Evolutionary conservation across 2,888 invertebrate genomes (phyloP).

Genomic region (Timandra comae): DNA sequence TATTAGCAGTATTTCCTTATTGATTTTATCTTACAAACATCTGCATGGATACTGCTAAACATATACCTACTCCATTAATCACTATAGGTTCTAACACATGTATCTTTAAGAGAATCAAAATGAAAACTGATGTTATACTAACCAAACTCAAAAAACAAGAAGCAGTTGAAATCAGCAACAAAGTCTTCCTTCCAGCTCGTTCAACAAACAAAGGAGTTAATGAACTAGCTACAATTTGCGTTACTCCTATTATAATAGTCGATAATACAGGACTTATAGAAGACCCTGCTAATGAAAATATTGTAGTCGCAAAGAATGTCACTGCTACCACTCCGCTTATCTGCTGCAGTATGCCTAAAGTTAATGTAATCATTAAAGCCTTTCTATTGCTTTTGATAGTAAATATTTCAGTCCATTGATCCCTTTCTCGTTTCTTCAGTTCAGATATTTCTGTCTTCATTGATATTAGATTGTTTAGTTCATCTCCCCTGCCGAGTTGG

Average conservation of each 20-base stretch:
- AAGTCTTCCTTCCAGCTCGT: slow-evolving; percentile 32
- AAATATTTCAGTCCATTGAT: slow-evolving; percentile 35
- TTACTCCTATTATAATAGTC: slow-evolving; percentile 40
- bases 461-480: slow-evolving; percentile 26
- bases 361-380: slow-evolving; percentile 34
- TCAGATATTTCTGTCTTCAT: slow-evolving; percentile 19
- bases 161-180: slow-evolving; percentile 37
- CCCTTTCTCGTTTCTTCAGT: slow-evolving; percentile 6
- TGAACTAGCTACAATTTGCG: slow-evolving; percentile 31
- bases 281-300: slow-evolving; percentile 36
- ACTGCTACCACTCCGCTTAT: slow-evolving; percentile 38
- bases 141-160: slow-evolving; percentile 40
- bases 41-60: too few species aligned
- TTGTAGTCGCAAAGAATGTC: slow-evolving; percentile 33
- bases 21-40: too few species aligned
- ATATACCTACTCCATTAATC: too few species aligned
- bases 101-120: too few species aligned
- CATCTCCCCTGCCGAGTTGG: slow-evolving; percentile 35
- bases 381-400: slow-evolving; percentile 33
- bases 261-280: slow-evolving; percentile 34
- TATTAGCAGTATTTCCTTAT: too few species aligned
- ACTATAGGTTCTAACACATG: too few species aligned
- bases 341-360: slow-evolving; percentile 33
- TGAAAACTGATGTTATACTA: slow-evolving; percentile 21
- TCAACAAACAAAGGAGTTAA: slow-evolving; percentile 42